These are phyloP conservation scores for Chelonoidis abingdonii DNA, from an alignment of 2,113 vertebrate species.

Conservation along the genomic window DNA sequence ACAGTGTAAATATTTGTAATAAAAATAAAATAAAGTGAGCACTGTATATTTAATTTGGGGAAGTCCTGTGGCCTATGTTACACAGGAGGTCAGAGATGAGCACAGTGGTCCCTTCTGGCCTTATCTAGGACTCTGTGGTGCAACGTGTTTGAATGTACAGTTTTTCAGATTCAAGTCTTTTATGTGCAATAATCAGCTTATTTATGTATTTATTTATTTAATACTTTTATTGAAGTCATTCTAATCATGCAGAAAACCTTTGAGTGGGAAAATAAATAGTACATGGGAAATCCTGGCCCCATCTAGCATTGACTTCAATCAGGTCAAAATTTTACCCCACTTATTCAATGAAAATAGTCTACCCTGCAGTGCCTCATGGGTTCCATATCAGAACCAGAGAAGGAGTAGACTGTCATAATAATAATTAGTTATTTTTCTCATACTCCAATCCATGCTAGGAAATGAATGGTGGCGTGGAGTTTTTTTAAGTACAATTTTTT, in stretches of 20 bases:
- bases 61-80: neutral
- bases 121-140: neutral
- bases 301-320: neutral
- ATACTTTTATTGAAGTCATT: slow-evolving; percentile 1
- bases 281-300: neutral
- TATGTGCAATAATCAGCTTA: neutral
- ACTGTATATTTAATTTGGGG: neutral
- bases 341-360: neutral
- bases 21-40: no score
- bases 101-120: neutral
- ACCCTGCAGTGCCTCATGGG: no score
- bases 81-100: neutral
- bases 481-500: neutral
- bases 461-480: neutral
- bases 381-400: neutral
- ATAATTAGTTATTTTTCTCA: neutral
- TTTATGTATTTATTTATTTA: neutral
- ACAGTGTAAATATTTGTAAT: no score
- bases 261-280: neutral
- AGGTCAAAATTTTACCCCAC: neutral
- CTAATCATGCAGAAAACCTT: neutral
- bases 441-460: neutral
- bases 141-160: neutral
- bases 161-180: neutral
- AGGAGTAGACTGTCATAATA: neutral